Conservation (phyloP, 2,888 invertebrate species). For the Litoditis marina region DNA sequence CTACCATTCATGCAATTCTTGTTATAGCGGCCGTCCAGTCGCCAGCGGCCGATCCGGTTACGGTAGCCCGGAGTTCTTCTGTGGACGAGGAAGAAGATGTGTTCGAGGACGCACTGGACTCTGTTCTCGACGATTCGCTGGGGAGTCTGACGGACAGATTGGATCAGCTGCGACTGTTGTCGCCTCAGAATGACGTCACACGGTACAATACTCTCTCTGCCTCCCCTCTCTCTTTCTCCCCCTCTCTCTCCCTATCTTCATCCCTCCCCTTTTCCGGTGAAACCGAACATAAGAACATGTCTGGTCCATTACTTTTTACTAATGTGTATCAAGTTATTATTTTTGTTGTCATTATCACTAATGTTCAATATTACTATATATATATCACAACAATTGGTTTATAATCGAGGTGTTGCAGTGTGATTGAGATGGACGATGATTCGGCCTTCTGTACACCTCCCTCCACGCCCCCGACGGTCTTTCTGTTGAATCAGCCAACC, state of each 20-base stretch:
- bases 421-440: constrained; percentile 12
- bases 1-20: not conserved
- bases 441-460: constrained; percentile 27
- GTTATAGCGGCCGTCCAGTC: not conserved
- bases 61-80: not conserved
- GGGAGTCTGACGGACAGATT: constrained; percentile 19
- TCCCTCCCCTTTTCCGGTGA: too few species aligned
- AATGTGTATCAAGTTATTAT: too few species aligned
- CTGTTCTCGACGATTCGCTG: constrained; percentile 19
- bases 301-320: too few species aligned
- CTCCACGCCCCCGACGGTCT: constrained; percentile 25
- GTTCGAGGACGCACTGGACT: constrained; percentile 23
- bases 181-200: constrained; percentile 11
- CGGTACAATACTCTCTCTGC: not conserved
- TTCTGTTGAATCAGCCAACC: constrained; percentile 25
- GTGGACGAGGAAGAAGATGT: constrained; percentile 17
- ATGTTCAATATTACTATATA: constrained; percentile 2
- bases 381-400: not conserved
- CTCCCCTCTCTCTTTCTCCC: not conserved
- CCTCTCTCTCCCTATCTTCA: too few species aligned
- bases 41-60: not conserved
- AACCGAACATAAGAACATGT: too few species aligned
- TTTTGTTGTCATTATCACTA: too few species aligned
- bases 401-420: not conserved
- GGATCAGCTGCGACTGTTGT: constrained; percentile 18